Evolutionary conservation across 1,140 invertebrate genomes (phyloP).

Genomic region (Eueides isabella): DNA sequence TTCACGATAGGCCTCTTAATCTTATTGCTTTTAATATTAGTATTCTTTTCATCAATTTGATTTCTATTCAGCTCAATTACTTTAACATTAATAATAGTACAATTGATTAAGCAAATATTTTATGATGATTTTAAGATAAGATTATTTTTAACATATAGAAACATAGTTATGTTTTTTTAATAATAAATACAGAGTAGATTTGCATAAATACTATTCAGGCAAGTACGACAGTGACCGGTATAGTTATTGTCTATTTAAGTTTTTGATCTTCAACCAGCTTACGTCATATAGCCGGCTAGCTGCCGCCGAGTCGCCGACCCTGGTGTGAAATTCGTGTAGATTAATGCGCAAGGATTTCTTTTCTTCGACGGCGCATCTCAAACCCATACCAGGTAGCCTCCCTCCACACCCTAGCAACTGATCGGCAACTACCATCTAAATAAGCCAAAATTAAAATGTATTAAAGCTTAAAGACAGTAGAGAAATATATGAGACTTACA

Average conservation of each 20-base stretch:
- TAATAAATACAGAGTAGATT: not conserved
- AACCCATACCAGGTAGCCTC: constrained; percentile 25
- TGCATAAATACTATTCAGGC: constrained; percentile 1
- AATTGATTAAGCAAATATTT: too few species aligned
- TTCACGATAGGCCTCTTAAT: too few species aligned
- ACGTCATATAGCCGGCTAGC: constrained; percentile 38
- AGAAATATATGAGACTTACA: constrained; percentile 25
- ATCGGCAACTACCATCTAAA: constrained; percentile 25
- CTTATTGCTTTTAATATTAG: too few species aligned
- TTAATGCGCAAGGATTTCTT: constrained; percentile 40
- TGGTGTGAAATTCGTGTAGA: constrained; percentile 39
- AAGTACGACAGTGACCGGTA: constrained; percentile 21
- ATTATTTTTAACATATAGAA: not conserved
- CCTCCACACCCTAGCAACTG: constrained; percentile 29
- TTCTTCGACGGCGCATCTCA: constrained; percentile 38
- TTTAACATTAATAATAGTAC: too few species aligned
- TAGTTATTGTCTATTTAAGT: constrained; percentile 20
- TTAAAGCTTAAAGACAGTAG: constrained; percentile 25
- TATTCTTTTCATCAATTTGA: too few species aligned
- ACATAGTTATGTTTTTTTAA: not conserved
- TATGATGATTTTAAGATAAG: too few species aligned
- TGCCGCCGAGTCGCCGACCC: constrained; percentile 37
- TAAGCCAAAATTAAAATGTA: constrained; percentile 27
- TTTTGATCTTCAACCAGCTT: constrained; percentile 27
- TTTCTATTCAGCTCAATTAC: too few species aligned